Conservation (phyloP, 2,113 vertebrate genomes). For the Myodes glareolus region DNA sequence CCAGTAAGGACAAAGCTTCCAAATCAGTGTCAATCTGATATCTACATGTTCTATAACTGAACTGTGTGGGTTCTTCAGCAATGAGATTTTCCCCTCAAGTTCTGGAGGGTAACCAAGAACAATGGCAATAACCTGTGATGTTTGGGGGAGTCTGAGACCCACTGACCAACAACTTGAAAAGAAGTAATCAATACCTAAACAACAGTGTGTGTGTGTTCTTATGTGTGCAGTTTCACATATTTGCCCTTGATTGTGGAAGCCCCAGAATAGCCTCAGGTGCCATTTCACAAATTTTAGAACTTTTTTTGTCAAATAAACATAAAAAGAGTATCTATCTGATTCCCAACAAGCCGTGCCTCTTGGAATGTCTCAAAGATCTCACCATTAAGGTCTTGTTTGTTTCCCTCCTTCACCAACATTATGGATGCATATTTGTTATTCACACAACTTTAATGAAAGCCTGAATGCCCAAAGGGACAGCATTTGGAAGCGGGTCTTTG, state of each 20-base stretch:
- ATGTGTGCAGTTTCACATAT: background rate
- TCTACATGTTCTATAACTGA: background rate
- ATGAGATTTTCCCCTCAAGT: background rate
- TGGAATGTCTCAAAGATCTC: background rate
- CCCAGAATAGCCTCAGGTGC: too few species aligned
- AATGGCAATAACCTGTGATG: background rate
- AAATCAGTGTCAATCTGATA: background rate
- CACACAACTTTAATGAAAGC: background rate
- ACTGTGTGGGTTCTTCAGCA: background rate
- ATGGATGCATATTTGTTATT: background rate
- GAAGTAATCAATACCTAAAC: background rate
- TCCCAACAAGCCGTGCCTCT: background rate
- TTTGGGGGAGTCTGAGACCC: too few species aligned
- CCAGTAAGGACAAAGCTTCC: background rate
- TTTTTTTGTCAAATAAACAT: background rate
- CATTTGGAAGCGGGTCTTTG: background rate
- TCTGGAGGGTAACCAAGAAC: background rate
- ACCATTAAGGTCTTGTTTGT: background rate
- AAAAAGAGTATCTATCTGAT: background rate
- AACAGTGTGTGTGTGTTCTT: background rate
- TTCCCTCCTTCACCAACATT: rapidly evolving
- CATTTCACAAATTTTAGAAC: background rate
- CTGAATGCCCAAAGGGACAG: background rate
- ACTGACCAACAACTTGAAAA: background rate
- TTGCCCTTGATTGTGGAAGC: too few species aligned